Base-by-base conservation (phyloP, 92 coral and sea anemone species). In the Epizoanthus stellaris region DNA sequence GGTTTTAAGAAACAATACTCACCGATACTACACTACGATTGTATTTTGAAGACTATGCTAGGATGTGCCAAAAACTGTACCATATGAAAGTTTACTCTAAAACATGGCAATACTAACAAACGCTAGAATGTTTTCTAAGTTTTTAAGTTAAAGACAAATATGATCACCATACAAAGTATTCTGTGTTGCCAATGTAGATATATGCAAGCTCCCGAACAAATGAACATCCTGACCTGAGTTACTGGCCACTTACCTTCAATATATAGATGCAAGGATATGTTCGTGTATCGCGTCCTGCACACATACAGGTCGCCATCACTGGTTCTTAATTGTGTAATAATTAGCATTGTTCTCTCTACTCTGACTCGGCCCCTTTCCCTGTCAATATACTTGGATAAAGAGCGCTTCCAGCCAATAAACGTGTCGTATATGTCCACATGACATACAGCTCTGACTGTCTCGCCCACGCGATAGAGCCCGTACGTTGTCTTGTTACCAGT, bases 401-500 rank as follows among this genome's bases (percentile, higher is more conserved):
- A 52, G 20, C 42, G 13, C 59, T 62, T 56, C 82, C 82, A 77
- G 66, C 71, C 70, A 77, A 39, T n/a, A 20, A 77, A 77, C 10
- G 59, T 21, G 82, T 77, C 82, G 39, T 62, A 21, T 62, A 40
- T 61, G 39, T 77, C 82, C 69, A 77, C 82, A 54, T 77, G 82
- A 77, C 82, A 77, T 40, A 62, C 20, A 77, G 82, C 82, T 77
- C 82, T 69, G 6, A 62, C 56, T 60, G 82, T 62, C 66, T 77
- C 71, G 16, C 82, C 82, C 21, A 61, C 59, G 71, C 70, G 82
- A 40, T 58, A 77, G 59, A 77, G 71, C 12, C 59, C 49, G 25
- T 77, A 77, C 3, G 42, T 77, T 63, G 71, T 62, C 10, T 52
- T n/a, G 39, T 62, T 40, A 9, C n/a, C 57, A n/a, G 10, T 23